These are phyloP conservation scores for Argyresthia goedartella DNA, from an alignment of 2,888 invertebrate genomes.

Conservation along the genomic window DNA sequence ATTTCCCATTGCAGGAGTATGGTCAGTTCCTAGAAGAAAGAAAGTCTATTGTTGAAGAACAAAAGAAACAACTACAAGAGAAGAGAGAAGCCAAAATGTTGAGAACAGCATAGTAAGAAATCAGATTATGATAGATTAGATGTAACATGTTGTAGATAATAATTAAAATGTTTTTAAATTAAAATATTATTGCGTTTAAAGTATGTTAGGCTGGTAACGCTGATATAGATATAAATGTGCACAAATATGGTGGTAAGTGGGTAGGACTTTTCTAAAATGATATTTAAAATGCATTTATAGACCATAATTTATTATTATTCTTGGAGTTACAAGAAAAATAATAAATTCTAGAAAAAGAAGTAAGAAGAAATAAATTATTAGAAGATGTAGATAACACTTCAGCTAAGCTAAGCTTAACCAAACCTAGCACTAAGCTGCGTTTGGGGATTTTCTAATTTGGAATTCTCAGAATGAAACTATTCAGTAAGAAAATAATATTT, in stretches of 20 bases:
- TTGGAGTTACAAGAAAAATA: too few relatives aligned
- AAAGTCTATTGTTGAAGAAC: constrained; percentile 76
- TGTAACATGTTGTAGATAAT: not conserved
- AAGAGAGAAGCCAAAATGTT: constrained; percentile 92
- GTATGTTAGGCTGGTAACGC: not conserved
- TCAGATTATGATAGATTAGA: not conserved
- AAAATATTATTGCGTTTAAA: not conserved
- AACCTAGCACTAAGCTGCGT: too few relatives aligned
- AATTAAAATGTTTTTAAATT: not conserved
- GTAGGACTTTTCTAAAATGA: too few relatives aligned
- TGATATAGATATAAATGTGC: too few relatives aligned
- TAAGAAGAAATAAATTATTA: too few relatives aligned
- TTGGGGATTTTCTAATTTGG: too few relatives aligned
- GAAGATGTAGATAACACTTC: too few relatives aligned
- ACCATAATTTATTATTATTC: too few relatives aligned
- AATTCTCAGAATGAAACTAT: not conserved
- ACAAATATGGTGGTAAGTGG: too few relatives aligned
- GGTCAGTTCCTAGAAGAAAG: constrained; percentile 84
- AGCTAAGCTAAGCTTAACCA: too few relatives aligned
- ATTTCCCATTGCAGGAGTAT: constrained; percentile 72
- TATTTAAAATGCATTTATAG: too few relatives aligned
- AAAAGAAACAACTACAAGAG: constrained; percentile 83
- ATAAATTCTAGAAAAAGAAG: too few relatives aligned
- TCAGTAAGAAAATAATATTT: constrained; percentile 1
- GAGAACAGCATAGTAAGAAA: constrained; percentile 70